Percentiles rank a stretch among this genome's conserved stretches.
Conservation (phyloP, 2,888 invertebrate species). For the Micoletzkya japonica region DNA sequence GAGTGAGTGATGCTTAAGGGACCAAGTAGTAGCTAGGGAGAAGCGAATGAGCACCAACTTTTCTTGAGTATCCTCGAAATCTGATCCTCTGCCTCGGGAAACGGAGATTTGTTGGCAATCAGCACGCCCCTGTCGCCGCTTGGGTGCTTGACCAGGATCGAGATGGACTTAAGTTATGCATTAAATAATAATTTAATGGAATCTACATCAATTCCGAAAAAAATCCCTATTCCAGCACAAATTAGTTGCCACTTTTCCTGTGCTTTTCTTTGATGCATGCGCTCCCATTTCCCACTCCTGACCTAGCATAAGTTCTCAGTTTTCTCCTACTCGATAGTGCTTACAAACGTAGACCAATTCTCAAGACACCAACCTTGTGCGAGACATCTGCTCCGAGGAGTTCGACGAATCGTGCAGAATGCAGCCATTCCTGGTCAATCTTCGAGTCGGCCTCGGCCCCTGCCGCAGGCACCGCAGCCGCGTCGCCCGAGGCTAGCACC, state of each 20-base stretch:
- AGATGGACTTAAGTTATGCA: slow-evolving; percentile 44
- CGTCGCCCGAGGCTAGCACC: slow-evolving; percentile 1
- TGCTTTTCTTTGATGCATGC: too few relatives aligned
- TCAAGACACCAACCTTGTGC: slow-evolving; percentile 46
- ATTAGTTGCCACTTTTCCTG: too few relatives aligned
- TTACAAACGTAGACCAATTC: too few relatives aligned
- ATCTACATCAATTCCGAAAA: too few relatives aligned
- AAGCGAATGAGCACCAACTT: background rate
- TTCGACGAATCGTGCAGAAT: slow-evolving; percentile 40
- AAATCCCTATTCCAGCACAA: too few relatives aligned
- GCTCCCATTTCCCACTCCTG: too few relatives aligned
- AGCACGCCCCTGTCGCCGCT: slow-evolving; percentile 52
- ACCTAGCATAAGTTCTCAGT: too few relatives aligned
- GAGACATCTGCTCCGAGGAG: slow-evolving; percentile 49
- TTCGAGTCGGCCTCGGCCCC: slow-evolving; percentile 2
- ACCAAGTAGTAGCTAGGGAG: slow-evolving; percentile 11
- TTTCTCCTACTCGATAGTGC: too few relatives aligned
- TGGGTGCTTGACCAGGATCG: slow-evolving; percentile 45
- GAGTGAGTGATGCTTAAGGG: slow-evolving; percentile 36
- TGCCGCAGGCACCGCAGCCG: background rate
- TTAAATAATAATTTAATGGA: too few relatives aligned
- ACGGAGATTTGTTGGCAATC: slow-evolving; percentile 53
- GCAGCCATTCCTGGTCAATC: slow-evolving; percentile 31
- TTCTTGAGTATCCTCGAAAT: background rate
- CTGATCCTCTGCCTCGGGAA: slow-evolving; percentile 43